Conservation (phyloP, 2,888 invertebrate species). For the Drosophila melanosoma region DNA sequence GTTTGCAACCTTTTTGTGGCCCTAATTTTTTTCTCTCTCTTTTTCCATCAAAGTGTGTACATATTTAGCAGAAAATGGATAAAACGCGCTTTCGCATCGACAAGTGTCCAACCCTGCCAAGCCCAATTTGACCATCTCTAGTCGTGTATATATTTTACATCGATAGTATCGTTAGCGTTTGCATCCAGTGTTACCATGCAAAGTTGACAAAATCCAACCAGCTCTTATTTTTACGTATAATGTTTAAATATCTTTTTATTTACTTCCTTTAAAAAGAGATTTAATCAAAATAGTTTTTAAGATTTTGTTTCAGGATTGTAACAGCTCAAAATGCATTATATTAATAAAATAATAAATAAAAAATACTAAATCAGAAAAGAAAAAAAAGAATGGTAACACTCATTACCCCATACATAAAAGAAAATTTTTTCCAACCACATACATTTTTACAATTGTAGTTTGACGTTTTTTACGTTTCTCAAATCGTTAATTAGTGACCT, state of each 20-base stretch:
- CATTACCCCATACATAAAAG: constrained; percentile 59
- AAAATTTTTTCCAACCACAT: constrained; percentile 49
- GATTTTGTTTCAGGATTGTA: background rate
- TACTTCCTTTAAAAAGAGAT: background rate
- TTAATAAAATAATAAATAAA: background rate
- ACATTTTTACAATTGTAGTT: constrained; percentile 43
- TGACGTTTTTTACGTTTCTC: constrained; percentile 27
- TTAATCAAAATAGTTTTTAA: background rate
- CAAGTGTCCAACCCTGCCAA: constrained; percentile 51
- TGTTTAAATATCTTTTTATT: background rate
- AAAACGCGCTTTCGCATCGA: constrained; percentile 56
- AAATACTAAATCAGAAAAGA: constrained; percentile 8
- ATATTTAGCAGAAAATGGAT: constrained; percentile 51
- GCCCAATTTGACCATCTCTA: constrained; percentile 38
- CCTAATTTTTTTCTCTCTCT: constrained; percentile 74
- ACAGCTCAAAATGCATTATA: background rate
- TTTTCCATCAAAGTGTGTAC: constrained; percentile 70
- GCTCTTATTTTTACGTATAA: background rate
- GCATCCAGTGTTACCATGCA: background rate
- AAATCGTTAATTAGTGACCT: constrained; percentile 12
- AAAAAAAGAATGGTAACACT: constrained; percentile 30
- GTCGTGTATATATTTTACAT: background rate
- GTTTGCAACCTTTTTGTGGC: constrained; percentile 76
- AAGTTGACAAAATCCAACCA: background rate
- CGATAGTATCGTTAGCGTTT: constrained; percentile 12